Evolutionary conservation across 2,797 vertebrate genomes (phyloP), one percentile per base, ranked within the genome.

Genomic region (Lates japonicus): DNA sequence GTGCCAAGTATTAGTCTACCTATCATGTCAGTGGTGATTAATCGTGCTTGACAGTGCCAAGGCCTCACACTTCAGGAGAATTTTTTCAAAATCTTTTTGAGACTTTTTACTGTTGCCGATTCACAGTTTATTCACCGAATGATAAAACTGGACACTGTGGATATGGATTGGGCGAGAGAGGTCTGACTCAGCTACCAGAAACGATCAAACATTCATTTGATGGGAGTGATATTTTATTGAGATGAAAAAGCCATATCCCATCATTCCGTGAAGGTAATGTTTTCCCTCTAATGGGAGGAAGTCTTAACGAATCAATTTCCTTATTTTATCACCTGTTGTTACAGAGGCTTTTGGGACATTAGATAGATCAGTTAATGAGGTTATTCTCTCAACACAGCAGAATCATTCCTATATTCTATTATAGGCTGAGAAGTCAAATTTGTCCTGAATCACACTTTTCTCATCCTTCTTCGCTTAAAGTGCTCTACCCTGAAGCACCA

Each of bases 91-190:
- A 54, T 74, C 76, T 76, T 86, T n/a, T 80, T 55, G 80, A 82
- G 81, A 81, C 49, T 82, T 87, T 80, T 82, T 74, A 64, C 63
- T 60, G 70, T 80, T 52, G 51, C 81, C 79, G 62, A 84, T 48
- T 80, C 75, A 63, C 62, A 54, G 79, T 88, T 89, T 88, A 71
- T 87, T 83, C 80, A 58, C 57, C 0, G 31, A 81, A 61, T 84
- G 72, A 82, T 85, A 67, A 74, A 87, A 64, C 19, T 80, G n/a
- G 81, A 76, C 70, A 77, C 67, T 11, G 52, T 17, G 70, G 73
- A 60, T 12, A 87, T 74, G 42, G 44, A 70, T 60, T 35, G 5
- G 29, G 67, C 72, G 49, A 76, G 62, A 57, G 25, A 58, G 41
- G 13, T 63, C 13, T 70, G 39, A 39, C 55, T 64, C 63, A 22